Conservation (phyloP, 2,888 invertebrate species). For the Liposcelis brunnea region DNA sequence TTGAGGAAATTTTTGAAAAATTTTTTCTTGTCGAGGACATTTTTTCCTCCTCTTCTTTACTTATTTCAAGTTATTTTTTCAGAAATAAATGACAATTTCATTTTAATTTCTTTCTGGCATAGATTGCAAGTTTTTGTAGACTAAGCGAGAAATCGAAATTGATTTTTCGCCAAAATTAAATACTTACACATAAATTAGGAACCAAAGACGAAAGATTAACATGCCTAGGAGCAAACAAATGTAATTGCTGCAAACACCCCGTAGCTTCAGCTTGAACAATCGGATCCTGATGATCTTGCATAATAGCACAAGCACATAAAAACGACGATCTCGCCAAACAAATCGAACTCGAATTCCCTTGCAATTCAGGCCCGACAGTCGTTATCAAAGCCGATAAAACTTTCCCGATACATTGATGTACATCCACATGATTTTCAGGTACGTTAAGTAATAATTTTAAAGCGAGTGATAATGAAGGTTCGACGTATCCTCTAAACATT, state of each 20-base stretch:
- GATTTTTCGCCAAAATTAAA: slow-evolving; percentile 1
- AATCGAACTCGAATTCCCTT: slow-evolving; percentile 59
- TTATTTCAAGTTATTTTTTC: no score
- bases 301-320: slow-evolving; percentile 82
- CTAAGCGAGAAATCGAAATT: no score
- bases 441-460: slow-evolving; percentile 75
- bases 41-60: no score
- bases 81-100: no score
- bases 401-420: slow-evolving; percentile 85
- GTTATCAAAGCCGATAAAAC: slow-evolving; percentile 90
- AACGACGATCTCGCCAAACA: slow-evolving; percentile 67
- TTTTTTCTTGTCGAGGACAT: no score
- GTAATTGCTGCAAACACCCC: slow-evolving; percentile 90
- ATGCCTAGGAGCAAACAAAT: slow-evolving; percentile 90
- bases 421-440: slow-evolving; percentile 79
- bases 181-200: slow-evolving; percentile 76
- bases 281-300: slow-evolving; percentile 77
- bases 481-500: slow-evolving; percentile 95
- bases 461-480: slow-evolving; percentile 80
- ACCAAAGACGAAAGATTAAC: slow-evolving; percentile 85
- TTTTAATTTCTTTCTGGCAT: no score
- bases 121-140: no score
- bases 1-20: no score
- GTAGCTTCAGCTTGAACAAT: slow-evolving; percentile 91
- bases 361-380: slow-evolving; percentile 94